Base-by-base conservation (phyloP, 2,113 vertebrate genomes). In the Arothron firmamentum region DNA sequence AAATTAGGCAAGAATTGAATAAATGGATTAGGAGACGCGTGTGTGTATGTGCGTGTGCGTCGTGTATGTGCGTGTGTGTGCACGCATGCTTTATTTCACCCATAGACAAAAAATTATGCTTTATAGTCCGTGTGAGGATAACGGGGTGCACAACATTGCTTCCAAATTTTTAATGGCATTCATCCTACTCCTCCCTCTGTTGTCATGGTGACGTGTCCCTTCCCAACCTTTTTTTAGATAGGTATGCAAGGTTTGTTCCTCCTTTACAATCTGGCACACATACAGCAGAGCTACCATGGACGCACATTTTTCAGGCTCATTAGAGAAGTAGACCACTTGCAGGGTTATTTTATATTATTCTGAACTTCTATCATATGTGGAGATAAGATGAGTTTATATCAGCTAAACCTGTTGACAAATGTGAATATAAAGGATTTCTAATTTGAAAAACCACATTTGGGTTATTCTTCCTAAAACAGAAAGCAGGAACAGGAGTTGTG, bases 201-300 rank as follows among this genome's bases (percentile, higher is more conserved):
- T 87, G 88, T 88, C 88, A 89, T 89, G 86, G 85, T 86, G 82
- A 87, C 82, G 72, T 82, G 85, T 85, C 79, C 79, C 79, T 84
- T 87, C 65, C 79, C 80, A 82, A 80, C 73, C 86, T 85, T 83
- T 83, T 84, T 86, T 85, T 85, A 81, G 82, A 69, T 67, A 82
- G 82, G 82, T 79, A 80, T 75, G 81, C 80, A 74, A 71, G 79
- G 63, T 81, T 78, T 81, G 67, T 79, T 81, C 63, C 77, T 85
- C 69, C 70, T 74, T 82, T 71, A 55, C 71, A 77, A 72, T 72
- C 67, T 78, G 77, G 81, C 81, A 81, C 77, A 82, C 75, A 85
- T 74, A 75, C 75, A 71, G 74, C 65, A 56, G 54, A 68, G 62
- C 62, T 51, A 59, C 54, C 56, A 18, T 61, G 70, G 73, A 77